Evolutionary conservation across 1,140 invertebrate genomes (phyloP).

Genomic region (Dendroctonus ponderosae): DNA sequence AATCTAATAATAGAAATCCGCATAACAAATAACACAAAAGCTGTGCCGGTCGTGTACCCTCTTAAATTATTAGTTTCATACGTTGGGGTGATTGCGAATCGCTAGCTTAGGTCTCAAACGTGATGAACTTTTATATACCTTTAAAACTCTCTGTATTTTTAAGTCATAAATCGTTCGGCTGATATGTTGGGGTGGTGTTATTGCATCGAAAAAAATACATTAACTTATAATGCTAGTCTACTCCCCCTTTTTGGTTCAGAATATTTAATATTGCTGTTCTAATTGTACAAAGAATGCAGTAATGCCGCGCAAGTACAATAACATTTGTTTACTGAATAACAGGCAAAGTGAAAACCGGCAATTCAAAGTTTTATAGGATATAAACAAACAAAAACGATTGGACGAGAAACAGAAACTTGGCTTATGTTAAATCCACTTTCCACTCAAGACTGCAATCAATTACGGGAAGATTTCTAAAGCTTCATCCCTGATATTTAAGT

Average conservation of each 20-base stretch:
- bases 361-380: constrained; percentile 1
- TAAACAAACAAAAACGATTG: constrained; percentile 1
- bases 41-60: constrained; percentile 19
- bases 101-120: constrained; percentile 12
- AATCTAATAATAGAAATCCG: constrained; percentile 36
- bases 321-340: no score
- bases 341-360: no score
- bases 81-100: constrained; percentile 13
- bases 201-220: neutral
- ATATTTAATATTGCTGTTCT: neutral
- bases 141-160: constrained; percentile 24
- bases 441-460: constrained; percentile 27
- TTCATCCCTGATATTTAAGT: constrained; percentile 30
- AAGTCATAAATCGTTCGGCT: constrained; percentile 24
- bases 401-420: constrained; percentile 12
- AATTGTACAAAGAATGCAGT: no score
- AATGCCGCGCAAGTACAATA: no score
- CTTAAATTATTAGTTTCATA: constrained; percentile 23
- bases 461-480: constrained; percentile 22
- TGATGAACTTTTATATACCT: constrained; percentile 19
- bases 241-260: neutral
- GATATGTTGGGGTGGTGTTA: constrained; percentile 3
- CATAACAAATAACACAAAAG: constrained; percentile 35
- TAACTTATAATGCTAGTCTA: neutral
- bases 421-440: constrained; percentile 21